Base-by-base conservation (phyloP, 1,140 invertebrate species). In the Sesamia nonagrioides region DNA sequence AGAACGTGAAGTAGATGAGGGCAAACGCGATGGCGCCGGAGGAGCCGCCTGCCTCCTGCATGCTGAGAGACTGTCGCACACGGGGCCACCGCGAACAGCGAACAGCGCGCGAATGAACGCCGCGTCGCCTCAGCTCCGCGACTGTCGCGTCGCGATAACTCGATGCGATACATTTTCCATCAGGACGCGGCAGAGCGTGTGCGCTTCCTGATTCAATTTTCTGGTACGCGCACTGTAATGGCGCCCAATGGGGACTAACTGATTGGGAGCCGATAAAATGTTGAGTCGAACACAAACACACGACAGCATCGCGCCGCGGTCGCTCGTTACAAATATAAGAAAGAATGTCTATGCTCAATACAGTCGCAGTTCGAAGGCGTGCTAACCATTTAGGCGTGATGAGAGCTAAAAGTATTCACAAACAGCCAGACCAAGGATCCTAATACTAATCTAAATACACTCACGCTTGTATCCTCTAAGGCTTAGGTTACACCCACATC, bases 1-100 rank as follows among this genome's bases (percentile, higher is more conserved):
- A 96, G 84, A 97, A 96, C 21, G 96, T 96, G 21, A 97, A 88
- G 86, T 97, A 97, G 68, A 97, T 96, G 13, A 96, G 89, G 6
- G 92, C 86, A 78, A 97, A 96, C 15, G 96, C 87, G 15, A 88
- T 21, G 7, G 84, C 56, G 18, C 86, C 37, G 11, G 63, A 27
- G 61, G 58, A 60, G 56, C 21, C 77, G 52, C 9, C 58, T 52
- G 73, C 52, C 48, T 45, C 13, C 60, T 42, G 71, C 54, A 58
- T 58, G 54, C 21, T 33, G 54, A n/a, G 4, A 6, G 8, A 61
- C 42, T 35, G 17, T 40, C 42, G 21, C 42, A 5, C 42, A 13
- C 42, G 9, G 42, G 9, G 11, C 11, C 42, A 11, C 42, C 42
- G 0, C 11, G 42, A 7, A 3, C 11, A 1, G 11, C 42, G 11